A percentile compares a stretch with the other conserved stretches of the same genome.
These are phyloP conservation scores for Catocala fraxini DNA, from an alignment of 2,888 invertebrate genomes.

Conservation along the genomic window DNA sequence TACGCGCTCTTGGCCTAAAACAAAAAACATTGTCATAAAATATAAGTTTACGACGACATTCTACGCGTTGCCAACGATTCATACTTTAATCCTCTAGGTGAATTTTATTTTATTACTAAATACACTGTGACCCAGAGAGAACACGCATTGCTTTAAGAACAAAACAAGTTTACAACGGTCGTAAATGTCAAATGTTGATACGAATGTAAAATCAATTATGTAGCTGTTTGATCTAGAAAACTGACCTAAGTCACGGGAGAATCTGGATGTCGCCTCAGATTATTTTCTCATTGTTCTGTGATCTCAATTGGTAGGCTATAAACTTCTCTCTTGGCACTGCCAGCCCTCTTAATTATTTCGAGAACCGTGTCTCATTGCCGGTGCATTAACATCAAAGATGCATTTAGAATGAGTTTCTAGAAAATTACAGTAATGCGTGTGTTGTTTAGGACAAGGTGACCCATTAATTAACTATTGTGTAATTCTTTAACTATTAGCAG, in stretches of 20 bases:
- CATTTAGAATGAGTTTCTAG: constrained; percentile 15
- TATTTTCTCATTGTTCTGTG: constrained; percentile 18
- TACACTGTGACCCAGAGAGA: constrained; percentile 1
- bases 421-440: not conserved
- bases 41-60: too few relatives aligned
- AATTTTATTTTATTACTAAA: too few relatives aligned
- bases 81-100: too few relatives aligned
- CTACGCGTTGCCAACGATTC: too few relatives aligned
- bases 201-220: constrained; percentile 12
- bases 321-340: constrained; percentile 22
- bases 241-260: constrained; percentile 42
- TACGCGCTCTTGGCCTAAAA: too few relatives aligned
- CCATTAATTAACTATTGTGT: too few relatives aligned
- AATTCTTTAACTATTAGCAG: too few relatives aligned
- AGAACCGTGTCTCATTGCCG: constrained; percentile 7
- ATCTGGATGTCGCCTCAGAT: constrained; percentile 23
- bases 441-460: not conserved
- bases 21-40: too few relatives aligned
- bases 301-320: constrained; percentile 17
- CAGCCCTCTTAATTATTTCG: constrained; percentile 17
- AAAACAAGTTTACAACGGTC: constrained; percentile 1
- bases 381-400: constrained; percentile 23
- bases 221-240: constrained; percentile 38
- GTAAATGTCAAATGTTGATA: constrained; percentile 11
- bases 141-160: not conserved